These are phyloP conservation scores for Tuta absoluta DNA, from an alignment of 2,888 invertebrate species.

Conservation along the genomic window DNA sequence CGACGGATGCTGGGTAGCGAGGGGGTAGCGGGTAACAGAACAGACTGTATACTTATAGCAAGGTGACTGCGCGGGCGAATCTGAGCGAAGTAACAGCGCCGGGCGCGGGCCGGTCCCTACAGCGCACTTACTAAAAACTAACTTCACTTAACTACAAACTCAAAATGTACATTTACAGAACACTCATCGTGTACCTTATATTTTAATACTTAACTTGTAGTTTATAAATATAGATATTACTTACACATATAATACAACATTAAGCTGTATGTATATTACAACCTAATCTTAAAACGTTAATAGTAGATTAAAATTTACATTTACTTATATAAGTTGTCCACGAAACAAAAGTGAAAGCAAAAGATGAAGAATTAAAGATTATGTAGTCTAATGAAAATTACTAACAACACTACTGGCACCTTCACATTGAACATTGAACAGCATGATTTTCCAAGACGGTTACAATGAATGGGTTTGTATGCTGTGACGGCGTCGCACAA, in stretches of 20 bases:
- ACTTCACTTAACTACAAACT: conserved; percentile 52
- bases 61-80: conserved; percentile 55
- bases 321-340: conserved; percentile 49
- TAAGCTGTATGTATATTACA: conserved; percentile 65
- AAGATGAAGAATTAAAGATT: conserved; percentile 48
- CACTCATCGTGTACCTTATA: conserved; percentile 67
- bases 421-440: conserved; percentile 47
- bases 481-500: conserved; percentile 14
- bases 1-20: background rate
- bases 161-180: conserved; percentile 76
- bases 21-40: background rate
- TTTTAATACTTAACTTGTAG: conserved; percentile 70
- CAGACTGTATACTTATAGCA: background rate
- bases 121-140: conserved; percentile 43
- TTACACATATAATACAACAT: conserved; percentile 66
- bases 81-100: conserved; percentile 70
- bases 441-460: conserved; percentile 52
- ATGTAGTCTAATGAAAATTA: conserved; percentile 45
- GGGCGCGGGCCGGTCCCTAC: conserved; percentile 36
- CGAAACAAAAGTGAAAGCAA: conserved; percentile 48
- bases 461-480: conserved; percentile 25
- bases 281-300: conserved; percentile 68
- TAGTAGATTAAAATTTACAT: conserved; percentile 67
- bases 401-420: conserved; percentile 69
- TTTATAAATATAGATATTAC: conserved; percentile 77